Conservation (phyloP, 2,797 vertebrate genomes). For the Channa striata region DNA sequence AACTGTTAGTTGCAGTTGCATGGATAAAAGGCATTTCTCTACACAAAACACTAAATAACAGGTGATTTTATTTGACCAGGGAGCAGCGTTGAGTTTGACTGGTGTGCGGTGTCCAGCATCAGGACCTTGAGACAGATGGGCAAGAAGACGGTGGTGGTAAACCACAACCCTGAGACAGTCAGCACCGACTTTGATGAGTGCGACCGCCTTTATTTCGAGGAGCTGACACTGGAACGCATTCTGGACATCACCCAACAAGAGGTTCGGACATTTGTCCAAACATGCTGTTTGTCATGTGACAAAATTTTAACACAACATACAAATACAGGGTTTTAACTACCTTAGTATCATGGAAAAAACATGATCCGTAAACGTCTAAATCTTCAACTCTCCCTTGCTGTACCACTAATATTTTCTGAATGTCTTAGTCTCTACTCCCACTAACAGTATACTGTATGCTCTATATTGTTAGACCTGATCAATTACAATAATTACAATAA, state of each 20-base stretch:
- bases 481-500: no score
- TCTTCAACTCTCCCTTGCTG: not conserved
- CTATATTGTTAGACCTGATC: conserved; percentile 23
- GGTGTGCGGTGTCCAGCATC: conserved; percentile 97
- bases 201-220: conserved; percentile 97
- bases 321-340: not conserved
- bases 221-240: conserved; percentile 94
- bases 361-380: not conserved
- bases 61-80: conserved; percentile 77
- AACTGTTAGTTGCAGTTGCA: not conserved
- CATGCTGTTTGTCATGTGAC: not conserved
- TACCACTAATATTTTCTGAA: not conserved
- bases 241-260: conserved; percentile 95
- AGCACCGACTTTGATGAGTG: conserved; percentile 98
- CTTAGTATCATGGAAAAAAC: not conserved
- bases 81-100: conserved; percentile 98
- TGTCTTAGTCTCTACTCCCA: not conserved
- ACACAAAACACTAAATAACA: not conserved
- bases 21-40: conserved; percentile 1
- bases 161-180: conserved; percentile 97
- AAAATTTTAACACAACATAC: not conserved
- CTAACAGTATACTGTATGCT: no score
- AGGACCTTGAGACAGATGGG: conserved; percentile 91
- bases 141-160: conserved; percentile 92
- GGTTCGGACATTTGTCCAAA: conserved; percentile 79